Evolutionary conservation across 2,888 invertebrate species (phyloP), one percentile per base, ranked within the genome.

Genomic region (Torymus aiolomorphi): DNA sequence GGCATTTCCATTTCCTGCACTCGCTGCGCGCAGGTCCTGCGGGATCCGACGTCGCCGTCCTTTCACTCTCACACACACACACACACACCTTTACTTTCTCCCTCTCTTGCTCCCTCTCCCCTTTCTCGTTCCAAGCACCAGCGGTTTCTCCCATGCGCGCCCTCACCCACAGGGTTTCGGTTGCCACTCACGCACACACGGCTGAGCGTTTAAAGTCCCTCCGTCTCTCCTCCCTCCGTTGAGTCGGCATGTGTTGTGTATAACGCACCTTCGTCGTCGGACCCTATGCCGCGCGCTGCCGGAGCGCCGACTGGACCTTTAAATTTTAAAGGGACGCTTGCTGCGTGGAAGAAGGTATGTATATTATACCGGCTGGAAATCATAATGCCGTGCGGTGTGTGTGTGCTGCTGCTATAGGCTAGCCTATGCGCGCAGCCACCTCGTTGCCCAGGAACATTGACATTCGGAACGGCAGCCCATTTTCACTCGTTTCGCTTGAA

Each of bases 321-420:
- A 86, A 86, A 86, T 67, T 77, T 86, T 85, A 86, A 86, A 86
- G 85, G 85, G 85, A 83, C 84, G 49, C 62, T 49, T 16, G 16
- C 24, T 52, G 31, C 42, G 24, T 13, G 5, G 57, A 13, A 56
- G 69, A 42, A 73, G 54, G 65, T 74, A 42, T 42, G 31, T 31
- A 31, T 31, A 31, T 31, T 31, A 31, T 31, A 31, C 31, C 31
- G 8, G 8, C 56, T n/a, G 16, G 18, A 52, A 69, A 42, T 76
- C 76, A 63, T 69, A 76, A 62, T 31, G 31, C 31, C 31, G 31
- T 31, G 31, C 31, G 31, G 31, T 31, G 4, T 31, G 31, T 8
- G 2, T 20, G 20, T 3, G 31, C 31, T 31, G 4, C 31, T 31
- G 31, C 8, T 31, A 8, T 31, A 31, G 31, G 31, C n/a, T n/a